Evolutionary conservation across 2,113 vertebrate species (phyloP), one percentile per base, ranked within the genome.

Genomic region (Potamarius usumacintae): DNA sequence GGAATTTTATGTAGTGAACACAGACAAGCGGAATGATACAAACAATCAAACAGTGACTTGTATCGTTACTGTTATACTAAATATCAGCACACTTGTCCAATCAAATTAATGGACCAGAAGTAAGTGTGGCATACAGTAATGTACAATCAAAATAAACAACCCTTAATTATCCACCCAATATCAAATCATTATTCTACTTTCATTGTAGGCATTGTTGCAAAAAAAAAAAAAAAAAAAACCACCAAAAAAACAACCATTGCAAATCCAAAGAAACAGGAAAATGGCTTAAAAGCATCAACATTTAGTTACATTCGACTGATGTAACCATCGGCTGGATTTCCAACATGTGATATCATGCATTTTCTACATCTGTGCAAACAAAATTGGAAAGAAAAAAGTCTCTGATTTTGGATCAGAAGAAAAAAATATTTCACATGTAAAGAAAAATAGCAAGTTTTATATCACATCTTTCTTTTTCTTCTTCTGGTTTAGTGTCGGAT

Each of bases 351-450:
- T 82, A 62, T 82, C n/a, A 60, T 62, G 30, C 27, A 48, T 22
- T 82, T 82, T 81, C 57, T 60, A 60, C 57, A 81, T 42, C 55
- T 81, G 79, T 60, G 55, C 30, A 81, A 81, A 81, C 57, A 81
- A 57, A 4, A 22, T 10, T 57, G 53, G 10, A 81, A 34, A 42
- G 55, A 58, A 30, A 77, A 58, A 81, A 42, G 4, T 9, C 3
- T 34, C n/a, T 60, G 17, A 57, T n/a, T 79, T 57, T 34, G 52
- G 77, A 27, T 30, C n/a, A 79, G n/a, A 79, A 30, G 30, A 30
- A 78, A 55, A 52, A 79, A 12, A 30, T 8, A 79, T 30, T 79
- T 4, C 0, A 5, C 20, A 22, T 69, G 71, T 10, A 5, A 74
- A 48, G 9, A 48, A 77, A 77, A 53, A 53, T n/a, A 53, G 20